Evolutionary conservation across 2,797 vertebrate species (phyloP).

Genomic region (Lagodon rhomboides): DNA sequence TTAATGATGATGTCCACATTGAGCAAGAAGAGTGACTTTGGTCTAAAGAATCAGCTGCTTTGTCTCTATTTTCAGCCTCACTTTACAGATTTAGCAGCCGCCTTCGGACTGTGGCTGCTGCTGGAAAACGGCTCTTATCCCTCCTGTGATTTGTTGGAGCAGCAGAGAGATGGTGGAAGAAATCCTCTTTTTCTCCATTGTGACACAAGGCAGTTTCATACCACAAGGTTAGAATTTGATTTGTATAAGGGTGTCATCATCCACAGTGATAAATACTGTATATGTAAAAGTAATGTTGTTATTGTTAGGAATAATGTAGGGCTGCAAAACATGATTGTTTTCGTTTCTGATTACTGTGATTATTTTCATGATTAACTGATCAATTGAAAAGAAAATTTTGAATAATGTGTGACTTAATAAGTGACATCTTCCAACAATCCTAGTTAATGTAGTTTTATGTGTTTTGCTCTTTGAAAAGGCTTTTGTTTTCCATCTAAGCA

Average conservation of each 20-base stretch:
- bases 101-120: conserved; percentile 54
- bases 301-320: neutral
- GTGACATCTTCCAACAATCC: too few species aligned
- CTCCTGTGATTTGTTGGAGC: conserved; percentile 36
- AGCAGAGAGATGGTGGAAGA: conserved; percentile 13
- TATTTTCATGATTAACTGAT: too few species aligned
- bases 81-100: conserved; percentile 60
- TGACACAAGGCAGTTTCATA: conserved; percentile 15
- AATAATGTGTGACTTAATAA: too few species aligned
- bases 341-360: too few species aligned
- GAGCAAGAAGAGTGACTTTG: conserved; percentile 29
- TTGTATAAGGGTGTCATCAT: neutral
- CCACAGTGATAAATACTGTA: neutral
- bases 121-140: conserved; percentile 40
- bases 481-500: too few species aligned
- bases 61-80: conserved; percentile 64
- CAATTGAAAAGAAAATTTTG: too few species aligned
- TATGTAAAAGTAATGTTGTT: neutral
- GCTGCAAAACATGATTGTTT: too few species aligned
- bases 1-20: conserved; percentile 18
- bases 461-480: too few species aligned
- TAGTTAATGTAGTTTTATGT: too few species aligned
- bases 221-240: neutral
- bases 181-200: conserved; percentile 7
- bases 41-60: conserved; percentile 59